Base-by-base conservation (phyloP, 64 coral and sea anemone species). In the Platygyra sinensis region DNA sequence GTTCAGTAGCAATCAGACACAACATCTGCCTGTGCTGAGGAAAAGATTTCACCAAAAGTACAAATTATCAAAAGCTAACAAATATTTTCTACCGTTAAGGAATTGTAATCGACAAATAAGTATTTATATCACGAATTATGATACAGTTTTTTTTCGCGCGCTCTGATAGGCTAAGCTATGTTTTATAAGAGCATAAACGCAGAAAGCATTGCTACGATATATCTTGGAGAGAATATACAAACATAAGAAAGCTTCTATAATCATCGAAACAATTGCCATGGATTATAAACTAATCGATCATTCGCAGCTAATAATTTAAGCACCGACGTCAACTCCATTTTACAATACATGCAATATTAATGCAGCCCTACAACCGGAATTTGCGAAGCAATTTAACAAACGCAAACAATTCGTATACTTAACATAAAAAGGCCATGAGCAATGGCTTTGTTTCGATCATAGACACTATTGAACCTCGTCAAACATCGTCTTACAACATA, bases 341-440 rank as follows among this genome's bases (percentile, higher is more conserved):
- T 25, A 69, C 65, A 20, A 24, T 28, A 5, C n/a, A 69, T 69
- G 65, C 65, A 69, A 69, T 69, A 69, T 69, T 69, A 69, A 69
- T 69, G 24, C 11, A 69, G 24, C 25, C 1, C 24, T 69, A 28
- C 65, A n/a, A 69, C 8, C 65, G 24, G n/a, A 25, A 8, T 69
- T 69, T 27, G 65, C n/a, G 65, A 69, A 69, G 65, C 22, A n/a
- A 69, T 69, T 69, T 69, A 69, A 22, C 65, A 69, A 69, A 69
- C 25, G 65, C 65, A 69, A 69, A 69, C 65, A 69, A 69, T 25
- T 69, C 65, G 8, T 69, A 24, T 69, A 69, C 65, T 7, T 20
- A 27, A 69, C 65, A 27, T 69, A 27, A 69, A 69, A 27, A 27
- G 65, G 65, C 20, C 25, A 69, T 69, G 65, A 69, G 65, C 65